These are phyloP conservation scores for Neotragus pygmaeus DNA, from an alignment of 2,113 vertebrate genomes.

Conservation along the genomic window DNA sequence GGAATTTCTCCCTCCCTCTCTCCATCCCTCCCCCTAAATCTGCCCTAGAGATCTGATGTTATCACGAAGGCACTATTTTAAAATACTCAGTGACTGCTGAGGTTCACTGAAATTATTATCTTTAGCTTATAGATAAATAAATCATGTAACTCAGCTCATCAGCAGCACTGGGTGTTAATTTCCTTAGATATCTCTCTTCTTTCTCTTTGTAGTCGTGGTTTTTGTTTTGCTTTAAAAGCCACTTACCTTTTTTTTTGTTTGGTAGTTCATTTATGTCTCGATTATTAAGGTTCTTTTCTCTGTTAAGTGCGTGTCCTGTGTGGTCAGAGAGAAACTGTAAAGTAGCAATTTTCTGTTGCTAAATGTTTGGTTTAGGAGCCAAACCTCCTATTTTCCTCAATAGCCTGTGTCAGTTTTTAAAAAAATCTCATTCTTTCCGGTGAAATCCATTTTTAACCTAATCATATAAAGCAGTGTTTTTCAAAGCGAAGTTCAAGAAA, in stretches of 20 bases:
- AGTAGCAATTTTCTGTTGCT: background rate
- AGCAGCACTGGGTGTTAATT: background rate
- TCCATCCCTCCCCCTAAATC: background rate
- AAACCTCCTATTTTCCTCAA: background rate
- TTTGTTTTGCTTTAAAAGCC: background rate
- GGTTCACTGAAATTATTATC: background rate
- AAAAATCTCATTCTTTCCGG: background rate
- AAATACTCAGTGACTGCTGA: background rate
- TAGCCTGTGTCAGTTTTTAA: background rate
- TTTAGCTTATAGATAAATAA: constrained; percentile 1
- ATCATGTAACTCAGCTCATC: background rate
- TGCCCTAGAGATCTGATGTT: background rate
- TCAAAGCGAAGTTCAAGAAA: background rate
- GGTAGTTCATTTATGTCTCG: background rate
- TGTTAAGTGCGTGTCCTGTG: background rate
- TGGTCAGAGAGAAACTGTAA: background rate
- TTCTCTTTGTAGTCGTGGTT: background rate
- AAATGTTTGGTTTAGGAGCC: background rate
- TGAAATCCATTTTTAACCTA: constrained; percentile 13
- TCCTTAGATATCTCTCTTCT: background rate
- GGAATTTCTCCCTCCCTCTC: background rate
- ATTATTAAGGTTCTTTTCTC: background rate
- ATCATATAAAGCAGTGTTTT: background rate
- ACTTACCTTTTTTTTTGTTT: background rate
- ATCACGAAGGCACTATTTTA: background rate